Evolutionary conservation across 1,140 invertebrate genomes (phyloP).

Genomic region (Drosophila kurseongensis): DNA sequence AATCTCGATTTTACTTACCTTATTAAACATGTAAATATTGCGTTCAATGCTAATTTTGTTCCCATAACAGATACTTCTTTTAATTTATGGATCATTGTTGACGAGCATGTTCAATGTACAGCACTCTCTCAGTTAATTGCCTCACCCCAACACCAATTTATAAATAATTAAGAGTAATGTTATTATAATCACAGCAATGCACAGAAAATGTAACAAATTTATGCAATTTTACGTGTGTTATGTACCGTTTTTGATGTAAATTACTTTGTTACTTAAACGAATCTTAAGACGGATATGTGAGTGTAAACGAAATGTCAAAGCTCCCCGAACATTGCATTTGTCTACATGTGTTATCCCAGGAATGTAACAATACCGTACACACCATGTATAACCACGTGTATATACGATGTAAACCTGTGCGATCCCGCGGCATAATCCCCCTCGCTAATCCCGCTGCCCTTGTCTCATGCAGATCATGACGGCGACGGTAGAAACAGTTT

Average conservation of each 20-base stretch:
- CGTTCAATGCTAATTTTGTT: constrained; percentile 38
- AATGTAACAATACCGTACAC: constrained; percentile 60
- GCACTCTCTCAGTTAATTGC: constrained; percentile 53
- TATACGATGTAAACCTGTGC: constrained; percentile 50
- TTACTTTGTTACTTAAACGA: constrained; percentile 34
- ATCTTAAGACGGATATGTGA: constrained; percentile 52
- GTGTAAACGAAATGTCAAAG: constrained; percentile 43
- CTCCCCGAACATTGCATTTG: constrained; percentile 57
- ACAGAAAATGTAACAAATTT: constrained; percentile 56
- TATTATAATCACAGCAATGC: constrained; percentile 41
- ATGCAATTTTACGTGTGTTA: constrained; percentile 64
- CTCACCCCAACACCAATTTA: constrained; percentile 15
- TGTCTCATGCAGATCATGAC: constrained; percentile 92
- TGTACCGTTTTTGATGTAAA: constrained; percentile 62
- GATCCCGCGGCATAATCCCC: not conserved
- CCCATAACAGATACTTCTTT: constrained; percentile 26
- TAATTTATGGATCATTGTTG: constrained; percentile 48
- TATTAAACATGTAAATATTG: constrained; percentile 69
- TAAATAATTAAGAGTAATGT: constrained; percentile 15
- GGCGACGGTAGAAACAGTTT: constrained; percentile 96
- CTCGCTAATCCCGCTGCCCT: constrained; percentile 19
- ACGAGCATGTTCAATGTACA: constrained; percentile 71
- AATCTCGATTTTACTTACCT: constrained; percentile 39
- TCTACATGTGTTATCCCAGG: constrained; percentile 69
- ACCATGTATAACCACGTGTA: constrained; percentile 57